These are phyloP conservation scores for Probosciger aterrimus DNA, from an alignment of 2,113 vertebrate genomes.

Conservation along the genomic window DNA sequence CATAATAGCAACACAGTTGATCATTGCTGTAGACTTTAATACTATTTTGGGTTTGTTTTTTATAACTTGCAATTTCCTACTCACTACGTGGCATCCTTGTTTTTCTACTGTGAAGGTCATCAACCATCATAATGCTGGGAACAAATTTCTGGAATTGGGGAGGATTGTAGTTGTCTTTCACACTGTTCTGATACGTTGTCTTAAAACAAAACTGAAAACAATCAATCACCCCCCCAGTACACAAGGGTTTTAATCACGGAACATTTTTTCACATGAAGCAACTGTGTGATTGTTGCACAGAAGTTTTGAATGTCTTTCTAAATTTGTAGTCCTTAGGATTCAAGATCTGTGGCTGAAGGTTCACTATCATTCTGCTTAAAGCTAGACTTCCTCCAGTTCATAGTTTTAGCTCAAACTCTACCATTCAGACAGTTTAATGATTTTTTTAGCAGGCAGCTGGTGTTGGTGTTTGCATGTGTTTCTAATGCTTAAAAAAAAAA, in stretches of 20 bases:
- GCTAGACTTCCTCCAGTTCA: not conserved
- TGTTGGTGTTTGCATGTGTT: not conserved
- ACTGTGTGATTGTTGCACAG: not conserved
- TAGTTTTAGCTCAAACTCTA: not conserved
- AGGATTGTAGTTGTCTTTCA: not conserved
- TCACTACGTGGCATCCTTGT: not conserved
- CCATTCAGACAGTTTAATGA: rapidly evolving
- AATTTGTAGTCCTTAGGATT: not conserved
- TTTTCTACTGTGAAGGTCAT: not conserved
- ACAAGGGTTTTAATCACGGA: not conserved
- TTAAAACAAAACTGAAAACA: not conserved
- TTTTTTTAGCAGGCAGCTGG: not conserved
- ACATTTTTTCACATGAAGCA: not conserved
- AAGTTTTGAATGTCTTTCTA: not conserved
- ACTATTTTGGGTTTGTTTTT: not conserved
- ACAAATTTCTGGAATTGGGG: not conserved
- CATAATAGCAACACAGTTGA: rapidly evolving
- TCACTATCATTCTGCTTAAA: not conserved
- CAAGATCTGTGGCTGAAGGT: not conserved
- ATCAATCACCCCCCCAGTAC: not conserved
- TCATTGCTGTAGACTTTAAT: not conserved
- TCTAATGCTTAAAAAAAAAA: not conserved
- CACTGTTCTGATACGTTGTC: not conserved
- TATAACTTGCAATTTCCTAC: not conserved
- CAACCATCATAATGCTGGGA: not conserved